Base-by-base conservation (phyloP, 2,888 invertebrate genomes). In the Watsonalla binaria region DNA sequence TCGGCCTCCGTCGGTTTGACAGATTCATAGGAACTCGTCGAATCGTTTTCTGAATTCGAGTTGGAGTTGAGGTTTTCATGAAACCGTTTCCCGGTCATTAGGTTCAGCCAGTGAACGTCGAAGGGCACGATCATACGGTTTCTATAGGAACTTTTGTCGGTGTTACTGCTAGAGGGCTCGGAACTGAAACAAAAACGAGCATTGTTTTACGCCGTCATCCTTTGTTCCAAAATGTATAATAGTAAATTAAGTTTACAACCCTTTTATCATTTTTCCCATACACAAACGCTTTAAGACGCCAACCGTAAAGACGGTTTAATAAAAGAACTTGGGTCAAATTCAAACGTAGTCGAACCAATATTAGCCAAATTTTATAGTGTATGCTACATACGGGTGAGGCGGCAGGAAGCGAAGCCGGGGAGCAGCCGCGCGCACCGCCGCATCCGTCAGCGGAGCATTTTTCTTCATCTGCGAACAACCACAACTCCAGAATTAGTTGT, bases 51-150 rank as follows among this genome's bases (percentile, higher is more conserved):
- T 8, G 90, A 90, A 68, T 90, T 88, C 2, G 86, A 88, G 60
- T 90, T 90, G 2, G 85, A 90, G 61, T 84, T 88, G 51, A 89
- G 80, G 66, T 87, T 90, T 68, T 90, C 88, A 58, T 91, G 90
- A 78, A 93, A 93, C 48, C 92, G 85, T 61, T 92, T 91, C 51
- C 93, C 93, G 91, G 92, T 92, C 93, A 93, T 93, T 45, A 93
- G 75, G 63, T 92, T 92, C 55, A 92, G 75, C 93, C 93, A 93
- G 73, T 92, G 91, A 24, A 89, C 84, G 68, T 93, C 93, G 5
- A 92, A 86, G 4, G 92, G 91, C 37, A 93, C 91, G 55, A 92
- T 91, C 91, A 91, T 91, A 56, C 80, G 75, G 66, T 72, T 79
- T 76, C 79, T 86, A 81, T 86, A 90, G 86, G 90, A 89, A 88